Evolutionary conservation across 2,888 invertebrate genomes (phyloP).

Genomic region (Caenorhabditis panamensis): DNA sequence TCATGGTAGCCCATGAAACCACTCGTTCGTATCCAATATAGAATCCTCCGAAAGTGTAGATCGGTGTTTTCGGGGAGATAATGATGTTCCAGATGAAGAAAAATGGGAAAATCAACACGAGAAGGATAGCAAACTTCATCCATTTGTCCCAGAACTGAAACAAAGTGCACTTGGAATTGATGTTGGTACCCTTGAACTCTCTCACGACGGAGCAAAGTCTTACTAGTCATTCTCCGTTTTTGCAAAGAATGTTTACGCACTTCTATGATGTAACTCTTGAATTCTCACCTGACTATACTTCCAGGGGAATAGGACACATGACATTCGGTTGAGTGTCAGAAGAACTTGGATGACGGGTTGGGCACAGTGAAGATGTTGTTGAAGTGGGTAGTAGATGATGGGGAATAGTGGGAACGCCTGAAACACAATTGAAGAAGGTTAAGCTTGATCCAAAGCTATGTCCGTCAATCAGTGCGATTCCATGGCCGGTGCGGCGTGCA

Average conservation of each 20-base stretch:
- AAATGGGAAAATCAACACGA: conserved; percentile 27
- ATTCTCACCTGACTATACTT: conserved; percentile 52
- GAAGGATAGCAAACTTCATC: conserved; percentile 32
- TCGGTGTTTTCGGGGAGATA: conserved; percentile 31
- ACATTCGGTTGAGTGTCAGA: conserved; percentile 48
- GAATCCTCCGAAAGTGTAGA: conserved; percentile 46
- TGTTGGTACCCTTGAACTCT: no score
- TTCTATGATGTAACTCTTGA: no score
- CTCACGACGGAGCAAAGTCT: no score
- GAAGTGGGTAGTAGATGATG: conserved; percentile 37
- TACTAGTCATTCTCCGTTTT: no score
- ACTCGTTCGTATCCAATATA: conserved; percentile 42
- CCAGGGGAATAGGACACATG: conserved; percentile 45
- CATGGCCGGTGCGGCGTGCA: no score
- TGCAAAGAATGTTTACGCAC: no score
- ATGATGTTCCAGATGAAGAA: conserved; percentile 48
- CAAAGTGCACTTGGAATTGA: no score
- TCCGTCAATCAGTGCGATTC: no score
- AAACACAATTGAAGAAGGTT: neutral
- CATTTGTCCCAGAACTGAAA: conserved; percentile 34
- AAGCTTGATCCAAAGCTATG: no score
- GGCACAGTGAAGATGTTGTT: conserved; percentile 45
- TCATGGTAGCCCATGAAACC: conserved; percentile 44
- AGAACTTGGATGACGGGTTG: conserved; percentile 49
- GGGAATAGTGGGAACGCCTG: conserved; percentile 28